Evolutionary conservation across 2,113 vertebrate species (phyloP).

Genomic region (Pelecanus crispus): DNA sequence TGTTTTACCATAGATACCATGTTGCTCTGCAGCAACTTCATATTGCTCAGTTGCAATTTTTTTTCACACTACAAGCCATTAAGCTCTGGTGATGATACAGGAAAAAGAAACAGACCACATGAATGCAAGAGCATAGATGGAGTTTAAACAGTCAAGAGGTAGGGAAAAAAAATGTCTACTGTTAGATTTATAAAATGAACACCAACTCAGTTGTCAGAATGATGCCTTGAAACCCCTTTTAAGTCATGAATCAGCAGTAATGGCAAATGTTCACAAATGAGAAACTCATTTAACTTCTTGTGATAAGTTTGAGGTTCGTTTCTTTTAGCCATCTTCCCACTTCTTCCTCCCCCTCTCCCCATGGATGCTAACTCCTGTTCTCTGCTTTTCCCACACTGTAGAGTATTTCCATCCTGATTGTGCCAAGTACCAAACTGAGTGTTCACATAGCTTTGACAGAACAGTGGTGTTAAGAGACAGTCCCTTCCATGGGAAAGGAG

Average conservation of each 20-base stretch:
- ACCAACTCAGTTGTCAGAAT: not conserved
- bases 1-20: not conserved
- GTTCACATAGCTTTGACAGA: rapidly evolving
- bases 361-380: not conserved
- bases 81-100: not conserved
- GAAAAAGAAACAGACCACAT: not conserved
- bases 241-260: not conserved
- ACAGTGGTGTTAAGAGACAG: not conserved
- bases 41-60: not conserved
- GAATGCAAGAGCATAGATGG: not conserved
- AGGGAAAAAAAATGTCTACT: not conserved
- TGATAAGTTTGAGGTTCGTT: not conserved
- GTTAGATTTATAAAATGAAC: not conserved
- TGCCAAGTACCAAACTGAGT: not conserved
- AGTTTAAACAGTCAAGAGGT: not conserved
- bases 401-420: not conserved
- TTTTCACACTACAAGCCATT: not conserved
- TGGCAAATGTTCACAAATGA: not conserved
- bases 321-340: not conserved
- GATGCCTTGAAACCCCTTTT: not conserved
- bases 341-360: not conserved
- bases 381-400: not conserved
- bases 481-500: not conserved
- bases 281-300: not conserved
- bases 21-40: not conserved